A percentile compares a stretch with the other conserved stretches of the same genome.
phyloP scores from a whole-genome alignment of 2,113 vertebrate genomes.

The Trinectes maculatus region DNA sequence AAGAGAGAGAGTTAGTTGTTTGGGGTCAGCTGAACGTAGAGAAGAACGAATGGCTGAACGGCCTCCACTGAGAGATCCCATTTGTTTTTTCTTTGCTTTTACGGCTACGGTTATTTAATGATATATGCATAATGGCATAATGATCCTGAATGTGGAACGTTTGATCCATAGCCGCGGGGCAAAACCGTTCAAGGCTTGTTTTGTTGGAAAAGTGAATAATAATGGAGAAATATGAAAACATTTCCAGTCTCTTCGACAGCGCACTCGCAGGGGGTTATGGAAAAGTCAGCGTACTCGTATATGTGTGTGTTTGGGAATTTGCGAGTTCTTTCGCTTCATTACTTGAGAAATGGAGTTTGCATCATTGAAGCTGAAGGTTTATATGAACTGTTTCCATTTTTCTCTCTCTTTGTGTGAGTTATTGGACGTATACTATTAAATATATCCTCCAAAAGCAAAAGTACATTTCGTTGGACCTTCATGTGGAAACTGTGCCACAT shows the following conservation, averaged over 20 bases:
- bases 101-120: constrained; percentile 22
- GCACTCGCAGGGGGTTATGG: constrained; percentile 1
- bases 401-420: too few species aligned
- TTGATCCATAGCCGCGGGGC: constrained; percentile 42
- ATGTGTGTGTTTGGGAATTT: neutral
- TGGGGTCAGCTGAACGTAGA: constrained; percentile 29
- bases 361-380: neutral
- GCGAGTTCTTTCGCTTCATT: neutral
- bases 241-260: constrained; percentile 6
- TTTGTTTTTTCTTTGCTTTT: constrained; percentile 17
- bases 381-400: too few species aligned
- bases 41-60: neutral
- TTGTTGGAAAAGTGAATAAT: constrained; percentile 41
- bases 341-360: neutral
- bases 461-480: too few species aligned
- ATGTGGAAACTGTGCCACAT: too few species aligned
- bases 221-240: constrained; percentile 26
- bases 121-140: constrained; percentile 39
- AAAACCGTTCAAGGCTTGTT: constrained; percentile 50
- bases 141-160: constrained; percentile 39
- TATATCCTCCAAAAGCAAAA: too few species aligned
- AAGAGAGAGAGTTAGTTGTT: constrained; percentile 35
- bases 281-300: neutral
- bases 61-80: constrained; percentile 32
- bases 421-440: too few species aligned